A percentile compares a stretch with the other conserved stretches of the same genome.
Evolutionary conservation across 2,797 vertebrate species (phyloP).

Genomic region (Pyrocephalus nanus): DNA sequence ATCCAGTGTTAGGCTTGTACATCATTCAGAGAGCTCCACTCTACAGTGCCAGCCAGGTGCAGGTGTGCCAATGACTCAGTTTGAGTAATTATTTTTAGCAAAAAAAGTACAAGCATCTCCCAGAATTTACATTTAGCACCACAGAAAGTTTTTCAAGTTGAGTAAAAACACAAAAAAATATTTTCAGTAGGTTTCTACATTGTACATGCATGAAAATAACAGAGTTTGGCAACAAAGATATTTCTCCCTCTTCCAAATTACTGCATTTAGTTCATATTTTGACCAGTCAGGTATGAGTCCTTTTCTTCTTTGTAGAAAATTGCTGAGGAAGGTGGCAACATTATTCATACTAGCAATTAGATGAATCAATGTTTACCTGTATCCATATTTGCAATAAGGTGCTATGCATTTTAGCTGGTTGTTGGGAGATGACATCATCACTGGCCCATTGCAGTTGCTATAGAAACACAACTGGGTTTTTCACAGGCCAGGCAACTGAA

Average conservation of each 20-base stretch:
- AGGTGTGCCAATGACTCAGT: background rate
- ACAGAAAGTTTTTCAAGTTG: background rate
- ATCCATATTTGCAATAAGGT: constrained; percentile 37
- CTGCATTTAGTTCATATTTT: constrained; percentile 46
- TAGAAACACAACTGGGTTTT: constrained; percentile 68
- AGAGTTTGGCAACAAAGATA: constrained; percentile 31
- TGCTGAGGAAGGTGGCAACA: constrained; percentile 18
- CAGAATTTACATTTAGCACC: background rate
- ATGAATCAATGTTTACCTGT: constrained; percentile 71
- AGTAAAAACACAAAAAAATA: constrained; percentile 4
- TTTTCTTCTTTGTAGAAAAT: constrained; percentile 45
- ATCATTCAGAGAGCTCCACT: background rate
- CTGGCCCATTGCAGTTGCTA: constrained; percentile 58
- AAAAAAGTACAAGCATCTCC: background rate
- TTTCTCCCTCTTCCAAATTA: background rate
- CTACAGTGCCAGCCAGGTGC: background rate
- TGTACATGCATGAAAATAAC: background rate
- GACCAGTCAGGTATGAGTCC: constrained; percentile 38
- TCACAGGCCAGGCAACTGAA: constrained; percentile 13
- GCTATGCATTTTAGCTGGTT: constrained; percentile 48
- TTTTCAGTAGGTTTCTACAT: constrained; percentile 43
- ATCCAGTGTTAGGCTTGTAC: background rate
- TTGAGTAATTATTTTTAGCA: background rate
- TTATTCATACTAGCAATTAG: constrained; percentile 71
- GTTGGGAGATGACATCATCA: constrained; percentile 56